A percentile compares a stretch with the other conserved stretches of the same genome.
Evolutionary conservation across 2,113 vertebrate genomes (phyloP).

Genomic region (Heterochromis multidens): DNA sequence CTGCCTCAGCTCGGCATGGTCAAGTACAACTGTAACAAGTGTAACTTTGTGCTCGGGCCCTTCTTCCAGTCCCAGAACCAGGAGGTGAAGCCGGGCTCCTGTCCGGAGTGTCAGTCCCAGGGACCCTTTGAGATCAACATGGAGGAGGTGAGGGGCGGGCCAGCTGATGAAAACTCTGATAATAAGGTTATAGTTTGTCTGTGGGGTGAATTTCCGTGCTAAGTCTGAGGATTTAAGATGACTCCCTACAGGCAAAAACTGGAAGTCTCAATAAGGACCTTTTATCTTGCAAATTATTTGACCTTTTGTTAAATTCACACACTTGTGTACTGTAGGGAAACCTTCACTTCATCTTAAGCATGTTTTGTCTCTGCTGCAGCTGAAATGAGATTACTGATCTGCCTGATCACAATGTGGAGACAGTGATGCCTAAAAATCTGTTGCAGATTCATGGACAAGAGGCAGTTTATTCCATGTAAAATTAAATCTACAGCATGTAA

Average conservation of each 20-base stretch:
- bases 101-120: slow-evolving; percentile 91
- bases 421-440: no score
- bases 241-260: no score
- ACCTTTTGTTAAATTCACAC: no score
- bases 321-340: no score
- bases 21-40: slow-evolving; percentile 98
- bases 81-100: slow-evolving; percentile 97
- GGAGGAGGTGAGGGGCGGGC: slow-evolving; percentile 84
- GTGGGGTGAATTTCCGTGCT: rapidly evolving
- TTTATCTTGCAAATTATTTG: no score
- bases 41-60: slow-evolving; percentile 90
- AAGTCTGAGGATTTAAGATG: not conserved
- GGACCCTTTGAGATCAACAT: slow-evolving; percentile 99
- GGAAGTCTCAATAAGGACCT: no score
- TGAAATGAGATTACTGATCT: no score
- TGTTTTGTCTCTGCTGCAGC: no score
- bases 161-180: not conserved
- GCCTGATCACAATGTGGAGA: no score
- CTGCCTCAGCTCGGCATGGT: slow-evolving; percentile 96
- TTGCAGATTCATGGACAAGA: not conserved
- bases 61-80: slow-evolving; percentile 98
- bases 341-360: no score
- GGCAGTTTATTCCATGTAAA: no score
- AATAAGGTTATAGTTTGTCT: not conserved
- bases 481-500: no score